These are phyloP conservation scores for Amia ocellicauda DNA, from an alignment of 2,113 vertebrate species.

Conservation along the genomic window DNA sequence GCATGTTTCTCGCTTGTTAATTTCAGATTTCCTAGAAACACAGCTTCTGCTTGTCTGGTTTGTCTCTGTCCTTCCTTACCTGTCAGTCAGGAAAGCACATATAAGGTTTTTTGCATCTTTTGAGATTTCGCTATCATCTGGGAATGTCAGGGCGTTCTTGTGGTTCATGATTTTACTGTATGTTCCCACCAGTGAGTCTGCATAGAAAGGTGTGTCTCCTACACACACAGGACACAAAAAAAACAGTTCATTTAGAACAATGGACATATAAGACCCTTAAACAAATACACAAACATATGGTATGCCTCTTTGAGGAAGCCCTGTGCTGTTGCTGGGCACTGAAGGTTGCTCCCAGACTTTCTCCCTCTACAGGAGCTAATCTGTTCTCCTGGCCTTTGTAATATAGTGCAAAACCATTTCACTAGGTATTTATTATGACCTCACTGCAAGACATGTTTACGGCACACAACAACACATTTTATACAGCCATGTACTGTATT, in stretches of 20 bases:
- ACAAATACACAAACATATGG: not conserved
- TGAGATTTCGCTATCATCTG: slow-evolving; percentile 95
- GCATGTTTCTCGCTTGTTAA: not conserved
- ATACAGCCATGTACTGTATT: too few species aligned
- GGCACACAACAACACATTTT: too few species aligned
- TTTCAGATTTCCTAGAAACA: not conserved
- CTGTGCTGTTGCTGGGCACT: not conserved
- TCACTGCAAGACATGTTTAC: too few species aligned
- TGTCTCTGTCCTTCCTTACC: slow-evolving; percentile 64
- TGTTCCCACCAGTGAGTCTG: slow-evolving; percentile 95
- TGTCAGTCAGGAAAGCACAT: slow-evolving; percentile 96
- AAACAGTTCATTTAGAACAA: not conserved
- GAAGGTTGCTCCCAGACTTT: not conserved
- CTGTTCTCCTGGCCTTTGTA: too few species aligned
- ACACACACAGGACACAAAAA: slow-evolving; percentile 31
- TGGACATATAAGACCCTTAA: not conserved
- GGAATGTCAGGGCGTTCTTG: slow-evolving; percentile 95
- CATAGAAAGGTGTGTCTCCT: slow-evolving; percentile 98
- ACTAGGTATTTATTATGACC: too few species aligned
- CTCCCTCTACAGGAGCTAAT: not conserved
- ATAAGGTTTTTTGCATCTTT: slow-evolving; percentile 98
- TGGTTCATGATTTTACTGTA: slow-evolving; percentile 99
- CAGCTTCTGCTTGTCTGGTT: not conserved
- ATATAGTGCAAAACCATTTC: too few species aligned
- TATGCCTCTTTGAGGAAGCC: not conserved